Evolutionary conservation across 2,888 invertebrate genomes (phyloP), one percentile per base, ranked within the genome.

Genomic region (Leucophenga montana): DNA sequence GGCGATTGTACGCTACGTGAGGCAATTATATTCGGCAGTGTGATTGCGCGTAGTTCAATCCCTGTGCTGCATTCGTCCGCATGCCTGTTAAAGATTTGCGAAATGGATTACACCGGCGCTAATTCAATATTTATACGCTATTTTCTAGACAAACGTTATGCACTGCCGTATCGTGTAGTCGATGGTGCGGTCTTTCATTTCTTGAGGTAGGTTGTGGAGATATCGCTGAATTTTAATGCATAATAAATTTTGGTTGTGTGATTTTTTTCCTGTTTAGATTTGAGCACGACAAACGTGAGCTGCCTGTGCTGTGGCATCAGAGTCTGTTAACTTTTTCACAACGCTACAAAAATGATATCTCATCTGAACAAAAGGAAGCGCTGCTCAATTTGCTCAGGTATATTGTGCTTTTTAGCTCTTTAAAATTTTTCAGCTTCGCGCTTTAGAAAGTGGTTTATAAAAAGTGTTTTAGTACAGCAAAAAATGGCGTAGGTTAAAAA

Each of bases 231-330:
- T 27, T 27, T 27, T 27, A 27, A 27, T 27, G 27, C 27, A 27
- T 27, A 27, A 27, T 27, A 27, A 3, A 27, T 27, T 3, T 27
- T 27, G 4, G 4, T 3, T 27, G 27, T 27, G 2, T 27, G 27
- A 27, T 27, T 27, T 27, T 27, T 27, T 27, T 27, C 4, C 27
- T 27, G 2, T 48, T 11, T 1, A 96, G 97, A 85, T 97, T 98
- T 88, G 93, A 94, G 87, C 91, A 91, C 75, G 98, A 98, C 85
- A 90, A 90, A 65, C 92, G 97, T 69, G 93, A 93, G 78, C 90
- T 99, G 85, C 99, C 99, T 0, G 97, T 99, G 4, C 89, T 99
- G 71, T 99, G 99, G 99, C 98, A 99, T 89, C 99, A 99, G 88
- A 93, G 96, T 54, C 90, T 99, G 50, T 89, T 99, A 68, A 95